Conservation (phyloP, 2,888 invertebrate genomes). For the Sicus ferrugineus region DNA sequence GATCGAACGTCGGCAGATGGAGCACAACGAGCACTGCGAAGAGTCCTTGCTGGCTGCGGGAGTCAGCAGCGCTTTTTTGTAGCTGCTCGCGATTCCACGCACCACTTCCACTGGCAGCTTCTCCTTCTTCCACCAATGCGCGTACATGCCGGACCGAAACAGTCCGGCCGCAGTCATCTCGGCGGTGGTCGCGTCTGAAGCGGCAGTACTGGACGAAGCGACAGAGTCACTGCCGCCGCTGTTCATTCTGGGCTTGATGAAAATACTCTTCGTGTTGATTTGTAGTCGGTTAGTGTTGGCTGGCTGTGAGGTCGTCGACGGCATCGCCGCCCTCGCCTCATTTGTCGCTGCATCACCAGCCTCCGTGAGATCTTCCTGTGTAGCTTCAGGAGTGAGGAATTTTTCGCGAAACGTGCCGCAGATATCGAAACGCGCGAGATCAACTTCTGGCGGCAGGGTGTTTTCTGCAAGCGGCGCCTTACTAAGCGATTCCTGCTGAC, state of each 20-base stretch:
- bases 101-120: constrained; percentile 76
- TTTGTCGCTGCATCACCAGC: neutral
- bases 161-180: constrained; percentile 53
- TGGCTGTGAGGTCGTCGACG: constrained; percentile 19
- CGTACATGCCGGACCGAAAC: constrained; percentile 85
- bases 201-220: too few species aligned
- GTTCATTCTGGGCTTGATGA: constrained; percentile 47
- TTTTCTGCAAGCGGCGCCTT: constrained; percentile 47
- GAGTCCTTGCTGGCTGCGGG: constrained; percentile 66
- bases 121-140: constrained; percentile 93
- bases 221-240: constrained; percentile 4
- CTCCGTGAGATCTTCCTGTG: constrained; percentile 33
- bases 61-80: constrained; percentile 66
- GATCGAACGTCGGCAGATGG: constrained; percentile 54
- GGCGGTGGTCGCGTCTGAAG: constrained; percentile 20
- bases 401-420: constrained; percentile 63
- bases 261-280: constrained; percentile 60
- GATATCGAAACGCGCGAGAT: constrained; percentile 59
- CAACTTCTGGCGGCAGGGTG: constrained; percentile 49
- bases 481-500: neutral
- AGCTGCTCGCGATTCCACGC: constrained; percentile 63
- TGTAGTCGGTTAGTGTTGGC: constrained; percentile 47
- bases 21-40: constrained; percentile 49
- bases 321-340: neutral
- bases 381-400: constrained; percentile 55